Evolutionary conservation across 2,113 vertebrate species (phyloP).

Genomic region (Larimichthys crocea): DNA sequence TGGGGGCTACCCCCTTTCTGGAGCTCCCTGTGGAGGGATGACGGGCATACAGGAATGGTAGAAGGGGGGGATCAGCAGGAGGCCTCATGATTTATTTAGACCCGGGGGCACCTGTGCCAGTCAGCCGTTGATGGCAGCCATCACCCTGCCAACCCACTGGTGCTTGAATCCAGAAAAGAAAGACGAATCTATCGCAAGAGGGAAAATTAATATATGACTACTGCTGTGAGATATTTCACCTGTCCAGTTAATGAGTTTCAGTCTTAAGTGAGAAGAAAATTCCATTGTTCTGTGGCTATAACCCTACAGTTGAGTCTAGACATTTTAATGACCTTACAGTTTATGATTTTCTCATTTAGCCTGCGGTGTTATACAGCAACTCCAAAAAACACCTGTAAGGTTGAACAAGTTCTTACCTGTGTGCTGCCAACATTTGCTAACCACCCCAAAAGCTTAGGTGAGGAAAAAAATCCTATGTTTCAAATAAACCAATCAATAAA

Average conservation of each 20-base stretch:
- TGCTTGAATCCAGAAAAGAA: conserved; percentile 34
- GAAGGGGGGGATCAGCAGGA: conserved; percentile 60
- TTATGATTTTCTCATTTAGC: conserved; percentile 17
- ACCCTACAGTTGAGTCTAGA: background rate
- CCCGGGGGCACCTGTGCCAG: conserved; percentile 77
- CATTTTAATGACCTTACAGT: conserved; percentile 31
- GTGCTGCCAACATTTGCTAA: conserved; percentile 36
- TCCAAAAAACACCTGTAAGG: conserved; percentile 36
- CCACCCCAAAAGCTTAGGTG: conserved; percentile 38
- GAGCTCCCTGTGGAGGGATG: conserved; percentile 70
- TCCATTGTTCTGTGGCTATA: conserved; percentile 34
- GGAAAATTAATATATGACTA: conserved; percentile 47
- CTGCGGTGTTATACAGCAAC: background rate
- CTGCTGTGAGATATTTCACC: conserved; percentile 50
- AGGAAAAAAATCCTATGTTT: conserved; percentile 54
- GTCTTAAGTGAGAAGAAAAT: conserved; percentile 26
- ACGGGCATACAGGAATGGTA: conserved; percentile 57
- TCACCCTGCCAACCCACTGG: conserved; percentile 59
- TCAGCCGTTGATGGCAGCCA: conserved; percentile 66
- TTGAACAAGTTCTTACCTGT: conserved; percentile 21
- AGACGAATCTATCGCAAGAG: conserved; percentile 39
- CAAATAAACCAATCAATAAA: conserved; percentile 70
- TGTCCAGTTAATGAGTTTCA: conserved; percentile 61
- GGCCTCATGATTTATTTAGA: conserved; percentile 82
- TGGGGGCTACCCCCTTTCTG: conserved; percentile 60